Evolutionary conservation across 2,797 vertebrate genomes (phyloP), one percentile per base, ranked within the genome.

Genomic region (Calcarius lapponicus): DNA sequence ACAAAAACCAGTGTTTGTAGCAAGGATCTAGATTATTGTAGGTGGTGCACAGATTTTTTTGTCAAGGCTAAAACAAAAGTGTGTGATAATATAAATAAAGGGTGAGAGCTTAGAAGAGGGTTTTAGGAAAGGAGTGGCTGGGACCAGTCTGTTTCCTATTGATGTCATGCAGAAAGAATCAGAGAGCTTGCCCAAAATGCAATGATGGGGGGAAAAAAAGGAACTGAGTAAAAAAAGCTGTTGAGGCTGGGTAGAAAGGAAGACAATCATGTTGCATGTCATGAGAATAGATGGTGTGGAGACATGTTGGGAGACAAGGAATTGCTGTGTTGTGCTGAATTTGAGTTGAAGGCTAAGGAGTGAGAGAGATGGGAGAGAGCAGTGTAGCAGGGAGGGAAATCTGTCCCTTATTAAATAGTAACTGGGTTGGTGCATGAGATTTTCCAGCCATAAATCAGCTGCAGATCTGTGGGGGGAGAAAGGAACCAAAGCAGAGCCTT

Each of bases 331-430:
- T 84, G 40, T 60, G 51, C 71, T 90, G 90, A 64, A 87, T 92
- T 76, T 76, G 40, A 69, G 36, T 79, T 86, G 73, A 86, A 92
- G 83, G 51, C 64, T 81, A 29, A 79, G 65, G 51, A 74, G 20
- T 50, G 69, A 67, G 66, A 54, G 50, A 79, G 72, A 47, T 69
- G 57, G 66, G 58, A 88, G 83, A 56, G 70, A 74, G 53, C 50
- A 38, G 26, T 5, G 11, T 21, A 74, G 62, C 54, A 79, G 70
- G 43, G 61, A 84, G 36, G 31, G 48, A 92, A 94, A 94, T 95
- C 92, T 95, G 92, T 84, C 94, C 70, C 66, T 90, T 86, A 88
- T 93, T 93, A 90, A 92, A 58, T 75, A 81, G 86, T 93, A 88
- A 86, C 86, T 60, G 64, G 81, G 26, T 60, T 95, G 72, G 47